Percentiles rank a stretch among this genome's conserved stretches.
phyloP scores from a whole-genome alignment of 2,113 vertebrate genomes.

The Tupaia chinensis region DNA sequence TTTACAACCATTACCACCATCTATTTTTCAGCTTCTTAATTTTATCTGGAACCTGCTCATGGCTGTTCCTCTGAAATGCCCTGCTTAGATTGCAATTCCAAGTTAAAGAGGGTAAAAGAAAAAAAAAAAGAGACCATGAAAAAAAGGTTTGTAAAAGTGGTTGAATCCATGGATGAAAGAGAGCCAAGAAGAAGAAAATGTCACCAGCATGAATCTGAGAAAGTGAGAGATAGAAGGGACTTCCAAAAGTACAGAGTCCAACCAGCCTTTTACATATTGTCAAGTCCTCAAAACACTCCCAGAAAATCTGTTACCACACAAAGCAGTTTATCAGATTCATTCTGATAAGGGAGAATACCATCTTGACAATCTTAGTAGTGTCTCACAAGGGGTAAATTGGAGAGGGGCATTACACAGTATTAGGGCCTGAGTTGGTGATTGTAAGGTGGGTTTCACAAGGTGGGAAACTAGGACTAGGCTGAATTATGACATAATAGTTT shows the following conservation, averaged over 20 bases:
- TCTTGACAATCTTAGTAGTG: slow-evolving; percentile 7
- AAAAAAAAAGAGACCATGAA: slow-evolving; percentile 9
- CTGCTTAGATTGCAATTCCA: slow-evolving; percentile 9
- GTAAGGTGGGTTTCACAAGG: slow-evolving; percentile 32
- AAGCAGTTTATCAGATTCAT: slow-evolving; percentile 11
- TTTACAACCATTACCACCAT: not conserved
- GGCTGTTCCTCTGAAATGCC: slow-evolving; percentile 2
- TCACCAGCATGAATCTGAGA: slow-evolving; percentile 40
- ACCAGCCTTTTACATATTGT: slow-evolving; percentile 32
- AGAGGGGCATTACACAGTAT: slow-evolving; percentile 19
- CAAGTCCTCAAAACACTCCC: slow-evolving; percentile 23
- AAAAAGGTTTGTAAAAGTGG: not conserved
- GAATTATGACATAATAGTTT: slow-evolving; percentile 4
- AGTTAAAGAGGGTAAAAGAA: slow-evolving; percentile 44
- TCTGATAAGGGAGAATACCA: not conserved
- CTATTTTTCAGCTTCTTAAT: not conserved
- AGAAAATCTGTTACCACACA: slow-evolving; percentile 12
- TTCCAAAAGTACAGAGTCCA: slow-evolving; percentile 5
- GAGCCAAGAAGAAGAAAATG: slow-evolving; percentile 59
- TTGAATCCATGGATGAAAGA: slow-evolving; percentile 21
- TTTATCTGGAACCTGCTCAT: slow-evolving; percentile 26
- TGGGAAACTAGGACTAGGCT: not conserved
- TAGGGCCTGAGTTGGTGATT: not conserved
- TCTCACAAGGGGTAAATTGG: not conserved
- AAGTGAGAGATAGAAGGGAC: slow-evolving; percentile 27